A percentile compares a stretch with the other conserved stretches of the same genome.
These are phyloP conservation scores for Heliconius hortense DNA, from an alignment of 2,888 invertebrate species.

Conservation along the genomic window DNA sequence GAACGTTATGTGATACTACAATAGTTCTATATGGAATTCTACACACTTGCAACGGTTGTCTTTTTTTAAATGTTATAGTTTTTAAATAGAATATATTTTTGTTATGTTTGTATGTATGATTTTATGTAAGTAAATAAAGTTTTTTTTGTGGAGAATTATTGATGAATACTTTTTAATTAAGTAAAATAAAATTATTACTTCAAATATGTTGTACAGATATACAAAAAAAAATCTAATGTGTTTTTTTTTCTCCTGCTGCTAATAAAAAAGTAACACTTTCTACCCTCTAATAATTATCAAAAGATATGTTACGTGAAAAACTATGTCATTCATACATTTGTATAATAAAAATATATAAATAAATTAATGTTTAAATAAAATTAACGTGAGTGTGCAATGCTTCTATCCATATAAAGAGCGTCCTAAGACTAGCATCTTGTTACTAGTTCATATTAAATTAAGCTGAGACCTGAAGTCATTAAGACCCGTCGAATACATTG, in stretches of 20 bases:
- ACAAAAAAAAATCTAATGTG: neutral
- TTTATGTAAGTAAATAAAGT: too few species aligned
- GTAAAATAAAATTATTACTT: too few species aligned
- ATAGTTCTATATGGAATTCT: neutral
- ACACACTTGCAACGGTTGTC: neutral
- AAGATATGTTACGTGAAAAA: neutral
- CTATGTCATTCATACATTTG: neutral
- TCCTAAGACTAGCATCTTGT: conserved; percentile 70
- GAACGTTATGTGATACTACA: conserved; percentile 48
- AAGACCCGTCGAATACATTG: conserved; percentile 74
- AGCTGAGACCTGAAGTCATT: conserved; percentile 73
- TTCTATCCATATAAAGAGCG: conserved; percentile 59
- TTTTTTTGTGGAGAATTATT: too few species aligned
- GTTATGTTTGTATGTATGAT: too few species aligned
- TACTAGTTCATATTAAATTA: conserved; percentile 76
- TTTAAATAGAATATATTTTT: neutral
- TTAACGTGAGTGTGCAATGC: conserved; percentile 46
- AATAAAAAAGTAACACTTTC: neutral
- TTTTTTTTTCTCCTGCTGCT: neutral
- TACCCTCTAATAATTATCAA: neutral
- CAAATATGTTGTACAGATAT: neutral
- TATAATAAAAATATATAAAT: neutral
- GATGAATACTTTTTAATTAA: too few species aligned
- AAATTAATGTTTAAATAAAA: neutral
- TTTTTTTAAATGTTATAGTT: neutral